Evolutionary conservation across 2,797 vertebrate species (phyloP).

Genomic region (Sorex maritimensis): DNA sequence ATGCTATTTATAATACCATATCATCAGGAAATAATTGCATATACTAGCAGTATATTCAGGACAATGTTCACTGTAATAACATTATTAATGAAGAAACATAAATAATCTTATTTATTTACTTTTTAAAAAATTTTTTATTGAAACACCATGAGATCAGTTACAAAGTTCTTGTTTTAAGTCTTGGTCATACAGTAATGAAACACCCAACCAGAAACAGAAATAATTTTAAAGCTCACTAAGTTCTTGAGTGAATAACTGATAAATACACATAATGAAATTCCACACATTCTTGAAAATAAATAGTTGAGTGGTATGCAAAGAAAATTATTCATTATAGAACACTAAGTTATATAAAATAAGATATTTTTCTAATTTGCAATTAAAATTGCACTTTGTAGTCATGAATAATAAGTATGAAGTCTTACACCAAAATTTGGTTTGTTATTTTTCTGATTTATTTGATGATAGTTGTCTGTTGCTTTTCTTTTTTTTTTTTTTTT

Average conservation of each 20-base stretch:
- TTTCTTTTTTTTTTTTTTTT: constrained; percentile 18
- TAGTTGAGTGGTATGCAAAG: not conserved
- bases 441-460: constrained; percentile 16
- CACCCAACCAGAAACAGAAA: not conserved
- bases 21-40: not conserved
- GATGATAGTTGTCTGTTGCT: not conserved
- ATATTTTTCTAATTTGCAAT: too few species aligned
- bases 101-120: not conserved
- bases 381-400: too few species aligned
- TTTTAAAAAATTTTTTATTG: too few species aligned
- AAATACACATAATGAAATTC: not conserved
- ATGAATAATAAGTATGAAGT: too few species aligned
- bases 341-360: too few species aligned
- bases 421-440: not conserved
- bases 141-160: too few species aligned
- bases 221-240: not conserved
- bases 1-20: not conserved
- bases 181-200: too few species aligned
- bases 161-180: too few species aligned
- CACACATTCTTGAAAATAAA: not conserved
- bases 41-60: not conserved
- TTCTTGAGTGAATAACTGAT: not conserved
- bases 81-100: constrained; percentile 15
- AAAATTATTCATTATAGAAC: not conserved
- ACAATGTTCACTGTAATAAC: constrained; percentile 5